Conservation (phyloP, 2,113 vertebrate genomes). For the Festucalex cinctus region DNA sequence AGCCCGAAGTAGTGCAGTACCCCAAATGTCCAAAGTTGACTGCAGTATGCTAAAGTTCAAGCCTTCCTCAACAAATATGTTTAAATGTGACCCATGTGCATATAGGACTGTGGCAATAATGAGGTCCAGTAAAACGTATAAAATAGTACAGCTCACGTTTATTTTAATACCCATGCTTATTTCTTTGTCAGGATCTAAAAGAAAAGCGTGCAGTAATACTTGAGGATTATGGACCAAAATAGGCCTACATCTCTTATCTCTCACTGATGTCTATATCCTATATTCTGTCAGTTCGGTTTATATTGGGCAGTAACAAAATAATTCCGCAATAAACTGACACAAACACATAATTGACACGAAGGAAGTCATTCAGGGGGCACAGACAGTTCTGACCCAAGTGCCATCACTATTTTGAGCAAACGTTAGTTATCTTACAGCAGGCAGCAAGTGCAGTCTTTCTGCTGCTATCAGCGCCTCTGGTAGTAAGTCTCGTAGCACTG, state of each 20-base stretch:
- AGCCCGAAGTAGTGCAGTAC: constrained; percentile 76
- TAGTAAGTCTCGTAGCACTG: not conserved
- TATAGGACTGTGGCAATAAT: constrained; percentile 82
- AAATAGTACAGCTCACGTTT: constrained; percentile 66
- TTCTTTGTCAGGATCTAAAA: not conserved
- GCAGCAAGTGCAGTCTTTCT: not conserved
- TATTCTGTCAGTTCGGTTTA: too few species aligned
- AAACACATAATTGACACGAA: not conserved
- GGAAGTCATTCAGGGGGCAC: not conserved
- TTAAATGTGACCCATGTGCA: constrained; percentile 63
- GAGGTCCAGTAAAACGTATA: constrained; percentile 74
- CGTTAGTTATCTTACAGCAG: not conserved
- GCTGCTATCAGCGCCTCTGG: not conserved
- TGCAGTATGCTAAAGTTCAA: constrained; percentile 79
- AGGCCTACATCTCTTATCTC: not conserved
- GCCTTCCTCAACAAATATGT: constrained; percentile 74
- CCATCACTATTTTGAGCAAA: not conserved
- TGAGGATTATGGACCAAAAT: not conserved
- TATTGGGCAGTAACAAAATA: not conserved
- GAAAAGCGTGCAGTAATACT: not conserved
- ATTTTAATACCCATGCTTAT: constrained; percentile 75
- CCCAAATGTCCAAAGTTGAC: constrained; percentile 87
- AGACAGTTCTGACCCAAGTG: not conserved
- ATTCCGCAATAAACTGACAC: not conserved
- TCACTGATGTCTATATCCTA: not conserved